Evolutionary conservation across 2,113 vertebrate species (phyloP), one percentile per base, ranked within the genome.

Genomic region (Dicrurus megarhynchus): DNA sequence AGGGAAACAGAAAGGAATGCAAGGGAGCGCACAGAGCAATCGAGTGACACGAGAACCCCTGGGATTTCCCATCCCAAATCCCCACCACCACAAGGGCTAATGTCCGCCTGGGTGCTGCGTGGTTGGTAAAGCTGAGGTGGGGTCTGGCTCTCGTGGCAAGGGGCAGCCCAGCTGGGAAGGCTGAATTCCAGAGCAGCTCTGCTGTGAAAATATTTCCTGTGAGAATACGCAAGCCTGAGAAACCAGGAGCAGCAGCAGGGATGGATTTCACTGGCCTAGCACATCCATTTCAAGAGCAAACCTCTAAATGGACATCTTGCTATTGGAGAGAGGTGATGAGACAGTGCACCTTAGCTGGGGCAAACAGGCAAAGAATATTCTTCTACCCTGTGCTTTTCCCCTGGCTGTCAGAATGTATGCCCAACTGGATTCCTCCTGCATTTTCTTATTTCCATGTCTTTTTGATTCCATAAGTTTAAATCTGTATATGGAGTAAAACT

Each of bases 31-130:
- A 50, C 0, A 2, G 30, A 79, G 65, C 3, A 5, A 53, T 24
- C 2, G 5, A 81, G 46, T 0, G 3, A 60, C 16, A 35, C 0
- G 1, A 74, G 20, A 87, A 61, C 33, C 33, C 67, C 21, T 4
- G 35, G 49, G 74, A 39, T 69, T 63, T 63, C 32, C 59, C 2
- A 1, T 35, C 23, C 44, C 60, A 85, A 73, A 61, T 59, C 6
- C 8, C 24, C 49, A 3, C 24, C 35, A 22, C 19, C 35, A 39
- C 18, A 64, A 49, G 64, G 39, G 11, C 32, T 73, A 16, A 13
- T 71, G 61, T 35, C 50, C 0, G 0, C 0, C 1, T 0, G 30
- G 44, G 22, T 57, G 28, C 39, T 3, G 1, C 0, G 0, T 7
- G 30, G 27, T 74, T 30, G 50, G 53, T 69, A 47, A 71, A 64